Conservation (phyloP, 2,797 vertebrate genomes). For the Fistularia commersonii region DNA sequence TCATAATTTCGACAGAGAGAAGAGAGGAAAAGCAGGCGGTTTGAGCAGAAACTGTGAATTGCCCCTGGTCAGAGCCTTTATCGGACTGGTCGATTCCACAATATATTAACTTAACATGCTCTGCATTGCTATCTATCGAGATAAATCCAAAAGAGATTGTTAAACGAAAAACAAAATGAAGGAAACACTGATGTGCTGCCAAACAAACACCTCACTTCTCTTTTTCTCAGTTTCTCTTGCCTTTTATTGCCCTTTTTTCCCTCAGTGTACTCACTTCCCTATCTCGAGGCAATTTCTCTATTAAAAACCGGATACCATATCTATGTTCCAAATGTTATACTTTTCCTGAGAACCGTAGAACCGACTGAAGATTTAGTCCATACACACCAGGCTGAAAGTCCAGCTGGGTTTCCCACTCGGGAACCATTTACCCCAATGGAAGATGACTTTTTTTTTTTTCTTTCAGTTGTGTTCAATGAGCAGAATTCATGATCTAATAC, state of each 20-base stretch:
- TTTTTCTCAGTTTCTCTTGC: constrained; percentile 58
- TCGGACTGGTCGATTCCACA: no score
- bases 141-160: no score
- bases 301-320: constrained; percentile 13
- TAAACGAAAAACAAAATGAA: no score
- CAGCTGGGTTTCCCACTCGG: constrained; percentile 31
- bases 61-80: no score
- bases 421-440: constrained; percentile 10
- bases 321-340: constrained; percentile 5
- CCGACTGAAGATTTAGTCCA: constrained; percentile 14
- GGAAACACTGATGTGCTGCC: constrained; percentile 17
- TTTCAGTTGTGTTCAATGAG: constrained; percentile 26
- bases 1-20: constrained; percentile 28
- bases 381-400: constrained; percentile 19
- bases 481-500: constrained; percentile 16
- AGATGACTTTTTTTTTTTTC: no score
- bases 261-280: constrained; percentile 46
- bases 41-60: neutral
- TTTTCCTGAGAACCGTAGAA: neutral
- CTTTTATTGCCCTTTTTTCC: constrained; percentile 23
- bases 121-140: no score
- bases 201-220: constrained; percentile 58
- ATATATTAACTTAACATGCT: no score
- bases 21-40: constrained; percentile 6
- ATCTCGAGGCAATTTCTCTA: constrained; percentile 34